Evolutionary conservation across 2,113 vertebrate genomes (phyloP).

Genomic region (Mesoclemmys tuberculata): DNA sequence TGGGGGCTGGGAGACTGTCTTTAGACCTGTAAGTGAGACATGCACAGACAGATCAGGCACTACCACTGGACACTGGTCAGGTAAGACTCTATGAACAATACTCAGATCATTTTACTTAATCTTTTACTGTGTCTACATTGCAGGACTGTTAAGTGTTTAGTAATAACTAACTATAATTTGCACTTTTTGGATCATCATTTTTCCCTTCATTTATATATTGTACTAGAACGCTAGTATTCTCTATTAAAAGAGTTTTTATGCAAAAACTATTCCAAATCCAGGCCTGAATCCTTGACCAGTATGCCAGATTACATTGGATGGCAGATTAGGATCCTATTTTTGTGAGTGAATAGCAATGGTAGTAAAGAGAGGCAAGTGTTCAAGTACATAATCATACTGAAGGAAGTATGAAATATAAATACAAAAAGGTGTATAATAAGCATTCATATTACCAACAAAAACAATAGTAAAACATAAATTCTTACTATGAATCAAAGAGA

Average conservation of each 20-base stretch:
- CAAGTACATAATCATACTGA: background rate
- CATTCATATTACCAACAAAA: background rate
- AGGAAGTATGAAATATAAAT: background rate
- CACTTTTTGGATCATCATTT: background rate
- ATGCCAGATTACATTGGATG: background rate
- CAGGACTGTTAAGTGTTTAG: rapidly evolving
- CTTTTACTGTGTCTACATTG: rapidly evolving
- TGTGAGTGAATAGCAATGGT: background rate
- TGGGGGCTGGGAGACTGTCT: constrained; percentile 97
- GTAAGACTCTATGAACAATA: constrained; percentile 71
- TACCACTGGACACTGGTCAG: constrained; percentile 96
- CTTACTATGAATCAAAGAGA: background rate
- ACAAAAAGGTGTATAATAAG: background rate
- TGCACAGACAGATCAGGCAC: constrained; percentile 92
- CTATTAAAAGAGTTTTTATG: background rate
- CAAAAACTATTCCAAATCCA: background rate
- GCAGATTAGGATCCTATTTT: constrained; percentile 16
- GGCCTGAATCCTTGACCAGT: background rate
- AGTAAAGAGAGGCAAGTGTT: background rate
- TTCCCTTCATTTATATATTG: background rate
- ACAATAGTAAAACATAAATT: background rate
- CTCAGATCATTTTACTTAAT: rapidly evolving
- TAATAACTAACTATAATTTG: rapidly evolving
- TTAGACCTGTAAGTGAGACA: constrained; percentile 94
- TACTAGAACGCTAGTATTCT: background rate